These are phyloP conservation scores for Odontothrips loti DNA, from an alignment of 2,888 invertebrate genomes.

Conservation along the genomic window DNA sequence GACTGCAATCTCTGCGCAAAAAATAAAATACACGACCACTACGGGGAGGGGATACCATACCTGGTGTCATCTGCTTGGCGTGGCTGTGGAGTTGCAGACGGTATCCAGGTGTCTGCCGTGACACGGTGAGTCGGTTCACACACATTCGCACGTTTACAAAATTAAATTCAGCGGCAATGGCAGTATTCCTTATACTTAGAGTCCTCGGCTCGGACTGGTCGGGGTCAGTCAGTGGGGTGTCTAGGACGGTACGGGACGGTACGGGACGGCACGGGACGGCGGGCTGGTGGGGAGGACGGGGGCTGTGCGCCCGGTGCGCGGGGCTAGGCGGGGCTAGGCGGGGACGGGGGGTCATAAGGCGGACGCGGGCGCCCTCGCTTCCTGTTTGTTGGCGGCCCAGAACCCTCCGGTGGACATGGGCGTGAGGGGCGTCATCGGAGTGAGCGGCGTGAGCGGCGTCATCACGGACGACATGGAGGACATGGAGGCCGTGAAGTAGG, in stretches of 20 bases:
- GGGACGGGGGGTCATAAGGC: slow-evolving; percentile 2
- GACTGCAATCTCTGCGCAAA: too few species aligned
- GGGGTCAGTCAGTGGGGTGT: too few species aligned
- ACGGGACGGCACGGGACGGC: not conserved
- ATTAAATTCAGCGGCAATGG: too few species aligned
- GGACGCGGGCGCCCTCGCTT: not conserved
- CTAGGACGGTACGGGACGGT: not conserved
- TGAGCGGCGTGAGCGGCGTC: slow-evolving; percentile 8
- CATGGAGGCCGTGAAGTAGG: slow-evolving; percentile 14
- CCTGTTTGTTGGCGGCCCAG: not conserved
- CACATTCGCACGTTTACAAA: too few species aligned
- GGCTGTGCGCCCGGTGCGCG: not conserved
- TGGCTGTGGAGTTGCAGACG: too few species aligned
- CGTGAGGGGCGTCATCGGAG: not conserved
- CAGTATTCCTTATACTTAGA: too few species aligned
- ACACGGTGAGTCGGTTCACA: too few species aligned
- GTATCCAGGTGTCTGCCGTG: too few species aligned
- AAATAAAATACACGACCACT: too few species aligned
- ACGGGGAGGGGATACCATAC: too few species aligned
- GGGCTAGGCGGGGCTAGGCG: not conserved
- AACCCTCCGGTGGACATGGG: not conserved
- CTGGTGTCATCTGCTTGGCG: too few species aligned
- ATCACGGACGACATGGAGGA: slow-evolving; percentile 11
- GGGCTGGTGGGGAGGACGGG: not conserved
- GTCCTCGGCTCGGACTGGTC: too few species aligned